Conservation (phyloP, 2,113 vertebrate species). For the Gallinago media region DNA sequence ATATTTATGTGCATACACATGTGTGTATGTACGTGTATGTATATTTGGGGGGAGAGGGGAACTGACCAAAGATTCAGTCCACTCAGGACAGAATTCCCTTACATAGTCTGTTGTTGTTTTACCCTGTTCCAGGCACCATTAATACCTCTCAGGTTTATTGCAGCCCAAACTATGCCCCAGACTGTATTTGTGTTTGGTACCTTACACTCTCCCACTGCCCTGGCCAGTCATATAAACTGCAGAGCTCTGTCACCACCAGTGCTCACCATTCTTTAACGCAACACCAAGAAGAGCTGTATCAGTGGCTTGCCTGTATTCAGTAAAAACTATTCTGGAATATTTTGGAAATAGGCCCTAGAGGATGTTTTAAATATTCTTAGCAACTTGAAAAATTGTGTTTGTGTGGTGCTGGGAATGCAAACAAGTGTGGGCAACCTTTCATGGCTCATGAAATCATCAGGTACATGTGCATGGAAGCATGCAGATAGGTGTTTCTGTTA, state of each 20-base stretch:
- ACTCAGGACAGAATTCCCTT: neutral
- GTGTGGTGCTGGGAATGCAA: neutral
- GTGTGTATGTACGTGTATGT: accelerated
- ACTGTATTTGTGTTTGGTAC: neutral
- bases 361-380: neutral
- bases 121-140: neutral
- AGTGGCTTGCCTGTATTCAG: neutral
- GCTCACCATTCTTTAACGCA: accelerated
- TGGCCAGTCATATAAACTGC: neutral
- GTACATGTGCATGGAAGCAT: accelerated
- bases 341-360: neutral
- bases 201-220: accelerated
- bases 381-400: neutral
- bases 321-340: neutral
- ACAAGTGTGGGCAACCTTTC: neutral
- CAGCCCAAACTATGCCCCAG: neutral
- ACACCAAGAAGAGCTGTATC: neutral
- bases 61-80: neutral
- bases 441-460: accelerated
- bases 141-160: neutral
- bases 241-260: accelerated
- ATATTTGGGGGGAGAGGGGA: neutral
- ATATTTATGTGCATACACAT: neutral
- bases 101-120: neutral
- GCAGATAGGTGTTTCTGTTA: neutral